Percentiles rank a stretch among this genome's conserved stretches.
Conservation (phyloP, 2,113 vertebrate species). For the Hippolais icterina region DNA sequence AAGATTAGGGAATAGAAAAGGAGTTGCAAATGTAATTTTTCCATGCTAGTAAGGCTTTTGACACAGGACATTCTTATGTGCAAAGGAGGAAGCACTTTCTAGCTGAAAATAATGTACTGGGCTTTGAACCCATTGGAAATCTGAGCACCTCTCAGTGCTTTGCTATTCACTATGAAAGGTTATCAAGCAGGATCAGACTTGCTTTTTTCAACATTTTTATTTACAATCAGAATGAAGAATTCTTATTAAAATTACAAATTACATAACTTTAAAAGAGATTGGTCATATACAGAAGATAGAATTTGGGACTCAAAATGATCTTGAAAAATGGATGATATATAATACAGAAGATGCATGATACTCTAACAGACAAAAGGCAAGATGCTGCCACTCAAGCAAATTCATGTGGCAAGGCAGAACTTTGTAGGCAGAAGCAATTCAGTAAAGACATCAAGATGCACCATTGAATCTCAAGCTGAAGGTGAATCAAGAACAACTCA, state of each 20-base stretch:
- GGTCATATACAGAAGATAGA: background rate
- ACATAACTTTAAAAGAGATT: background rate
- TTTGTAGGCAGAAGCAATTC: background rate
- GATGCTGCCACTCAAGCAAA: background rate
- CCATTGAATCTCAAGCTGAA: background rate
- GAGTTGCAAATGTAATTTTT: background rate
- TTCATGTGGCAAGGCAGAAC: background rate
- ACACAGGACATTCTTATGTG: background rate
- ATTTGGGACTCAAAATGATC: background rate
- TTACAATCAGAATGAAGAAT: background rate
- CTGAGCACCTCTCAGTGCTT: background rate
- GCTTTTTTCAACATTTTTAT: background rate
- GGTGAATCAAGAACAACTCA: background rate
- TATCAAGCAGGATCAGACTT: background rate
- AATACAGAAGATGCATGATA: background rate
- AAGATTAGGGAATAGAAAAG: background rate
- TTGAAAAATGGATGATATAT: background rate
- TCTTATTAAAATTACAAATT: background rate
- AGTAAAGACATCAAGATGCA: background rate
- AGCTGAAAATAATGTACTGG: background rate
- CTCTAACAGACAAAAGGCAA: background rate
- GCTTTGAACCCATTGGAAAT: background rate
- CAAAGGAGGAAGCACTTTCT: fast-evolving
- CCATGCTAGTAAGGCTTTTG: background rate
- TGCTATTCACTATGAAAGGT: background rate